Conservation (phyloP, 2,113 vertebrate species). For the Chaenogobius annularis region DNA sequence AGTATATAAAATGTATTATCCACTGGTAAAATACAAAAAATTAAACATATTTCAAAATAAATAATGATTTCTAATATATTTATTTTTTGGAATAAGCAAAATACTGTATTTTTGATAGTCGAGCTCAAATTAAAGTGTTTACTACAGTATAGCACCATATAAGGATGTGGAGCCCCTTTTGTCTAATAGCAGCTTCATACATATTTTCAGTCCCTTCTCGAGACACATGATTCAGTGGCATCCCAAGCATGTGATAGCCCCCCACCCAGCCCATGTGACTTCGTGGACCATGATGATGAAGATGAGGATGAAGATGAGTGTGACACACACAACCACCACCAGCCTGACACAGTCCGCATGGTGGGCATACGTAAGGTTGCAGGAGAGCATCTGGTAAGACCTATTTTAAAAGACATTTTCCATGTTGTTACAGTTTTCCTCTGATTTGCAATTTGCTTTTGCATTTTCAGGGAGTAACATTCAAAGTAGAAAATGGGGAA, state of each 20-base stretch:
- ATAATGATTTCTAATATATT: too few relatives aligned
- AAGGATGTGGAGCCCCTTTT: background rate
- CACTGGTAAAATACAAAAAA: too few relatives aligned
- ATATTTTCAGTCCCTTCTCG: conserved; percentile 85
- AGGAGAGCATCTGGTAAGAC: conserved; percentile 90
- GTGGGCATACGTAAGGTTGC: conserved; percentile 92
- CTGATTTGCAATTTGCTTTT: background rate
- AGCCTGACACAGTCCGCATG: conserved; percentile 90
- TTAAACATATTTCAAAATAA: too few relatives aligned
- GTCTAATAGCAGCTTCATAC: background rate
- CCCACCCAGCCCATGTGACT: conserved; percentile 80
- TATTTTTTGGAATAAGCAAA: too few relatives aligned
- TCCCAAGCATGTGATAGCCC: conserved; percentile 87
- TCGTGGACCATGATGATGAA: conserved; percentile 73
- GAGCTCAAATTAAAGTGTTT: too few relatives aligned
- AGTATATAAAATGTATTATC: too few relatives aligned
- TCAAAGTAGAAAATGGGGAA: conserved; percentile 90
- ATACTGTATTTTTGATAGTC: too few relatives aligned
- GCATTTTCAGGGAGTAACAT: conserved; percentile 86
- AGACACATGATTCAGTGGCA: conserved; percentile 94
- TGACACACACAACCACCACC: conserved; percentile 67
- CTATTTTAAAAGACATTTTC: background rate
- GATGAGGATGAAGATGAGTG: conserved; percentile 57
- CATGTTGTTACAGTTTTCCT: background rate
- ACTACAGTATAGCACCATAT: too few relatives aligned